phyloP scores from a whole-genome alignment of 2,797 vertebrate genomes.

The Myoxocephalus aenaeus region DNA sequence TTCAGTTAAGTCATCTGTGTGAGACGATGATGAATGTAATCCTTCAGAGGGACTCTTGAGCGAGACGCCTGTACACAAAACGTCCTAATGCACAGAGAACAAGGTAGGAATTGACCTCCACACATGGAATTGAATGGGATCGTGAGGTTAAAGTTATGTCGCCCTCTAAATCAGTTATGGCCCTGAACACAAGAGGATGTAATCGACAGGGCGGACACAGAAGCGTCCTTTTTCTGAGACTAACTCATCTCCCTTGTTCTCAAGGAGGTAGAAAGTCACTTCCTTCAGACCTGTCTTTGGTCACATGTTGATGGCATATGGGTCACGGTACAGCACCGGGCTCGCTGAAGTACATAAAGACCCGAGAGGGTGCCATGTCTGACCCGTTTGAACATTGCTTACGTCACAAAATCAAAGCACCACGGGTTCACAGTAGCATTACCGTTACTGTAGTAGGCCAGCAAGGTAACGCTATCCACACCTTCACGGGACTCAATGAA shows the following conservation, averaged over 20 bases:
- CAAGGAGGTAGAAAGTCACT: background rate
- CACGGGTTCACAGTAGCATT: background rate
- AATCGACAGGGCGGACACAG: background rate
- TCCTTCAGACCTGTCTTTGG: background rate
- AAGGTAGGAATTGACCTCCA: background rate
- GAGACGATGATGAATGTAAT: background rate
- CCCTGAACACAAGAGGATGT: background rate
- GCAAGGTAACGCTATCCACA: background rate
- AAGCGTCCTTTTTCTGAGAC: background rate
- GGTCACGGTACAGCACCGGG: background rate
- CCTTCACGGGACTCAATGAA: background rate
- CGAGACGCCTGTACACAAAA: background rate
- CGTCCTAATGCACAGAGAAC: background rate
- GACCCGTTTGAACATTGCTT: background rate
- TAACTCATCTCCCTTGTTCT: background rate
- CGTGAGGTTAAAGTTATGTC: background rate
- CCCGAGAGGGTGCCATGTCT: conserved; percentile 12
- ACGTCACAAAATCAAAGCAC: conserved; percentile 11
- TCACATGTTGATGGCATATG: background rate
- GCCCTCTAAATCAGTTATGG: background rate
- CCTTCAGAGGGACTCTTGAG: conserved; percentile 10
- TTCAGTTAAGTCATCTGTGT: conserved; percentile 16
- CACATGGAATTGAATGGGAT: background rate
- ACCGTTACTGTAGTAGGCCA: background rate
- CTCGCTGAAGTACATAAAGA: background rate